phyloP scores from a whole-genome alignment of 2,113 vertebrate genomes.

The Excalfactoria chinensis region DNA sequence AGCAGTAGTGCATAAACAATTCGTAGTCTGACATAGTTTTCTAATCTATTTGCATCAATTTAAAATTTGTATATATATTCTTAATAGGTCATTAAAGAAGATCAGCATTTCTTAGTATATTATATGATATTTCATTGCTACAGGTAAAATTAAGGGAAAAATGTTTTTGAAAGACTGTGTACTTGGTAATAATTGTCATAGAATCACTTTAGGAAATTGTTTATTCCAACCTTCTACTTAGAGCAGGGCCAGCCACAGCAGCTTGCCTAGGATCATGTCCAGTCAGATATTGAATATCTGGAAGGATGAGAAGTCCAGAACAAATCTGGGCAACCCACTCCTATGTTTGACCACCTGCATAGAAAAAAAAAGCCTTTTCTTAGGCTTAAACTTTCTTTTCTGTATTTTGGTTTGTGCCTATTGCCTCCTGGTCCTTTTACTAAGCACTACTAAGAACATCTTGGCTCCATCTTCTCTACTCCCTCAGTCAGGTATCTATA shows the following conservation, averaged over 20 bases:
- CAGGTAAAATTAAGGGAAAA: background rate
- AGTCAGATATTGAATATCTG: background rate
- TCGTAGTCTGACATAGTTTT: background rate
- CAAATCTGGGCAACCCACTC: background rate
- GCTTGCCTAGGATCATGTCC: background rate
- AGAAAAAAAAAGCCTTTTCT: too few species aligned
- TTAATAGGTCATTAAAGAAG: background rate
- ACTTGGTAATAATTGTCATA: background rate
- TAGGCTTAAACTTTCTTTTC: too few species aligned
- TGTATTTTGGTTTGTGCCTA: too few species aligned
- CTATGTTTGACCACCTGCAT: too few species aligned
- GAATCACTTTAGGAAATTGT: background rate
- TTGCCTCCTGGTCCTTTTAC: too few species aligned
- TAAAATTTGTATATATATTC: accelerated
- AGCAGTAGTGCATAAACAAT: background rate
- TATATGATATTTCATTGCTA: background rate
- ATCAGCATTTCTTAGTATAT: background rate
- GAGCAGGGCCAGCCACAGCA: background rate
- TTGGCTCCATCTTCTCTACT: background rate
- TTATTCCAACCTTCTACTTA: background rate
- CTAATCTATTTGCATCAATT: background rate
- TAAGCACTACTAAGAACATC: too few species aligned
- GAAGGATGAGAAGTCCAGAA: background rate
- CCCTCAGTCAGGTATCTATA: background rate
- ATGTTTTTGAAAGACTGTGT: background rate